A percentile compares a stretch with the other conserved stretches of the same genome.
These are phyloP conservation scores for Hylaeus anthracinus DNA, from an alignment of 1,140 invertebrate genomes.

Conservation along the genomic window DNA sequence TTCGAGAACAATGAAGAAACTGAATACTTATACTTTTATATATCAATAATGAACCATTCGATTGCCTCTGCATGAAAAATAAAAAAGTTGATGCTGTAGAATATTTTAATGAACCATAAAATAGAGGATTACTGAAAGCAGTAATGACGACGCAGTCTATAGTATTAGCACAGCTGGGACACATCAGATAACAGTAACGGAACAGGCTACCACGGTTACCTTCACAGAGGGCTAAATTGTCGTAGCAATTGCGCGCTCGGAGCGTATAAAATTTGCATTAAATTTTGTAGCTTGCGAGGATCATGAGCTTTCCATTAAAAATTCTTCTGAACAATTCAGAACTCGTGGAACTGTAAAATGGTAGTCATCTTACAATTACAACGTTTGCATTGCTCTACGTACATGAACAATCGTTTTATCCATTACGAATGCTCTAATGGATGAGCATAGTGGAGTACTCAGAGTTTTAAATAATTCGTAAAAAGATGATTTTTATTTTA, in stretches of 20 bases:
- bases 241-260: neutral
- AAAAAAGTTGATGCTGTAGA: neutral
- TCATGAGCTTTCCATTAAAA: neutral
- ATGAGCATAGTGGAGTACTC: neutral
- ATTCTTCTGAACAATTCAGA: too few relatives aligned
- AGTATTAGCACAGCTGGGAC: constrained; percentile 18
- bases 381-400: neutral
- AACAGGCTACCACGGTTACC: neutral
- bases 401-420: neutral
- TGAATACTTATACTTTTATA: neutral
- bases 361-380: neutral
- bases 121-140: neutral
- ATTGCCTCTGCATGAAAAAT: neutral
- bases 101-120: constrained; percentile 2
- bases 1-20: too few relatives aligned
- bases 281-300: neutral
- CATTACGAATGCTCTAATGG: too few relatives aligned
- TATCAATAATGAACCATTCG: neutral
- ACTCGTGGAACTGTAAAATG: neutral
- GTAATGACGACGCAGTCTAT: neutral
- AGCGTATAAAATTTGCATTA: constrained; percentile 17
- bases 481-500: too few relatives aligned
- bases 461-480: neutral
- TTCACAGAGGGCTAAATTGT: constrained; percentile 21
- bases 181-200: constrained; percentile 26